Conservation (phyloP, 2,888 invertebrate species). For the Yponomeuta evonymella region DNA sequence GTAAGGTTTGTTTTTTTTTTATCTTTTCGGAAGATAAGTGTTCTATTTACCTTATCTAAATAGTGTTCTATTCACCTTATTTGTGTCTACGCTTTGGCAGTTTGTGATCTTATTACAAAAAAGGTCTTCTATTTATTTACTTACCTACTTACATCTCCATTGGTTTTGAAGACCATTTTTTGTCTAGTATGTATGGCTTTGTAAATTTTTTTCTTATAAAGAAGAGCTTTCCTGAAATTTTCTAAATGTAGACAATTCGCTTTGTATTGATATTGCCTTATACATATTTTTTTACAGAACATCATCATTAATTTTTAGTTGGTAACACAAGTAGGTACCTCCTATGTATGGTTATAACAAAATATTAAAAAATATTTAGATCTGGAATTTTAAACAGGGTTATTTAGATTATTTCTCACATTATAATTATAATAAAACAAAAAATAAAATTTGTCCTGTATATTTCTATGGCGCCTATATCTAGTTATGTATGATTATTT, state of each 20-base stretch:
- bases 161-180: conserved; percentile 10
- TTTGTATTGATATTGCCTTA: not conserved
- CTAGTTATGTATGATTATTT: no score
- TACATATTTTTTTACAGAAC: no score
- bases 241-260: not conserved
- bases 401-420: no score
- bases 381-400: no score
- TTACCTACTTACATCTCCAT: not conserved
- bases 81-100: not conserved
- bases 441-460: no score
- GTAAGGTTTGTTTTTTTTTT: not conserved
- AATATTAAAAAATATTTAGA: no score
- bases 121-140: not conserved
- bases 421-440: no score
- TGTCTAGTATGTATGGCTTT: conserved; percentile 2
- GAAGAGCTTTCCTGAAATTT: not conserved
- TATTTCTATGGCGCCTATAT: no score
- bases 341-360: no score
- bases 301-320: no score
- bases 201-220: conserved; percentile 9
- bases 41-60: not conserved
- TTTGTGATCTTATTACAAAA: conserved; percentile 7
- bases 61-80: conserved; percentile 2
- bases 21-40: not conserved
- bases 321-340: no score